A percentile compares a stretch with the other conserved stretches of the same genome.
Evolutionary conservation across 2,113 vertebrate species (phyloP).

Genomic region (Sus scrofa): T2T-Sscrofa CM000829.6:61655501-61656000

Average conservation of each 20-base stretch:
- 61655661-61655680: too few relatives aligned
- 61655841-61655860: too few relatives aligned
- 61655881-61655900: conserved; percentile 18
- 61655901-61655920: not conserved
- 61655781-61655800: too few relatives aligned
- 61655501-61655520: not conserved
- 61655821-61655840: too few relatives aligned
- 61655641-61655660: too few relatives aligned
- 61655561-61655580: conserved; percentile 8
- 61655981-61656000: not conserved
- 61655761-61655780: too few relatives aligned
- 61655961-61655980: not conserved
- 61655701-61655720: too few relatives aligned
- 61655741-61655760: too few relatives aligned
- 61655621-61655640: not conserved
- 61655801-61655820: too few relatives aligned
- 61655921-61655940: conserved; percentile 12
- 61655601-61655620: not conserved
- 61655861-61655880: not conserved
- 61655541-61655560: not conserved
- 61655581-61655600: not conserved
- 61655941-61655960: not conserved
- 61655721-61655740: too few relatives aligned
- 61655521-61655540: not conserved
- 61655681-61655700: too few relatives aligned